These are phyloP conservation scores for Leptinotarsa haldemani DNA, from an alignment of 2,888 invertebrate genomes.

Conservation along the genomic window DNA sequence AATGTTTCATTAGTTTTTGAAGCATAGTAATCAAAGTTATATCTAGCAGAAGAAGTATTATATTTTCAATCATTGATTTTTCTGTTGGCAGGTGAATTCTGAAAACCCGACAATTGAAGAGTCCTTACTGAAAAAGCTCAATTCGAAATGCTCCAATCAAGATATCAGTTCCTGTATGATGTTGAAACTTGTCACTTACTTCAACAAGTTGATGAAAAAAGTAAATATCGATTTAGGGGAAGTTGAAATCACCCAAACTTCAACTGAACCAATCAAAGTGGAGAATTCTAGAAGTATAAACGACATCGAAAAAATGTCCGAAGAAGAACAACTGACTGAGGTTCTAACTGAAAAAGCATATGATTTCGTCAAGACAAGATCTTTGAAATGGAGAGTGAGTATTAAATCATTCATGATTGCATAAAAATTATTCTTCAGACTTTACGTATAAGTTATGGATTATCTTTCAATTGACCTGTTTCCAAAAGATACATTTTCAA, in stretches of 20 bases:
- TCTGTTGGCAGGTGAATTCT: constrained; percentile 63
- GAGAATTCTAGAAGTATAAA: constrained; percentile 61
- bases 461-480: neutral
- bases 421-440: too few relatives aligned
- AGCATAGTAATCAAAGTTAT: too few relatives aligned
- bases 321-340: constrained; percentile 71
- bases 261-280: constrained; percentile 67
- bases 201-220: constrained; percentile 84
- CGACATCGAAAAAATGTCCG: constrained; percentile 64
- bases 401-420: neutral
- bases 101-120: constrained; percentile 72
- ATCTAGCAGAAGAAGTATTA: too few relatives aligned
- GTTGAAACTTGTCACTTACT: constrained; percentile 83
- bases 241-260: constrained; percentile 78
- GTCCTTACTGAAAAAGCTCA: constrained; percentile 78
- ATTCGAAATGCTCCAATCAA: constrained; percentile 80
- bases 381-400: constrained; percentile 77
- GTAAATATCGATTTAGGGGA: constrained; percentile 82
- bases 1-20: too few relatives aligned
- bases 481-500: too few relatives aligned
- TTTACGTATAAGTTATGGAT: neutral
- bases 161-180: constrained; percentile 87
- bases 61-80: too few relatives aligned
- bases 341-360: constrained; percentile 81
- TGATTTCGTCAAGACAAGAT: constrained; percentile 80